Conservation (phyloP, 2,113 vertebrate genomes). For the Callithrix jacchus region DNA sequence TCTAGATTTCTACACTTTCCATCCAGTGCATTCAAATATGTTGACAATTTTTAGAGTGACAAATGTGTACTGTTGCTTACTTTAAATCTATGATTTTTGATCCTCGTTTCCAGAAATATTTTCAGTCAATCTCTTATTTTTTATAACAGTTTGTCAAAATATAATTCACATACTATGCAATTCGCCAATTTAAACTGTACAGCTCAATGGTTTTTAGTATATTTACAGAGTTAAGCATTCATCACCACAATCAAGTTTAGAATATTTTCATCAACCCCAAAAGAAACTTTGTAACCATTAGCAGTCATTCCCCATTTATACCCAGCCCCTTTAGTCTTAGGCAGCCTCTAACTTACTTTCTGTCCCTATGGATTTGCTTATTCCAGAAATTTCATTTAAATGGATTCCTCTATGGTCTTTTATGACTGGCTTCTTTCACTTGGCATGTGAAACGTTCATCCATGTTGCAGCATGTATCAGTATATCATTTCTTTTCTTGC, state of each 20-base stretch:
- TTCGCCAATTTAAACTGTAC: not conserved
- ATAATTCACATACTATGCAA: not conserved
- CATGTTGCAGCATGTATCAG: not conserved
- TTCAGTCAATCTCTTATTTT: not conserved
- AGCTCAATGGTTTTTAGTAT: not conserved
- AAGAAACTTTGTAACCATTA: not conserved
- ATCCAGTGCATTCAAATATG: not conserved
- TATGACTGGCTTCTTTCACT: not conserved
- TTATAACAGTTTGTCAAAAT: not conserved
- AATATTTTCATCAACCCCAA: not conserved
- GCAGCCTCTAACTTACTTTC: not conserved
- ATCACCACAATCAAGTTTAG: not conserved
- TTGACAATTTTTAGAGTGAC: not conserved
- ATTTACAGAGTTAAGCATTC: not conserved
- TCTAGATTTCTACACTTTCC: not conserved
- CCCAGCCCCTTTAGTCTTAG: not conserved
- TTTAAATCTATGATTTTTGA: not conserved
- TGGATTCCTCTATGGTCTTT: not conserved
- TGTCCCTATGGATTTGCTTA: not conserved
- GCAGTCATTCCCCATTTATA: not conserved
- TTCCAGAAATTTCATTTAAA: not conserved
- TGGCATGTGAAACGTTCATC: not conserved
- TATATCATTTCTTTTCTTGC: not conserved
- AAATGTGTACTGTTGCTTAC: not conserved
- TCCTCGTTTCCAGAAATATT: not conserved